These are phyloP conservation scores for Sorex fumeus DNA, from an alignment of 2,113 vertebrate species.

Conservation along the genomic window DNA sequence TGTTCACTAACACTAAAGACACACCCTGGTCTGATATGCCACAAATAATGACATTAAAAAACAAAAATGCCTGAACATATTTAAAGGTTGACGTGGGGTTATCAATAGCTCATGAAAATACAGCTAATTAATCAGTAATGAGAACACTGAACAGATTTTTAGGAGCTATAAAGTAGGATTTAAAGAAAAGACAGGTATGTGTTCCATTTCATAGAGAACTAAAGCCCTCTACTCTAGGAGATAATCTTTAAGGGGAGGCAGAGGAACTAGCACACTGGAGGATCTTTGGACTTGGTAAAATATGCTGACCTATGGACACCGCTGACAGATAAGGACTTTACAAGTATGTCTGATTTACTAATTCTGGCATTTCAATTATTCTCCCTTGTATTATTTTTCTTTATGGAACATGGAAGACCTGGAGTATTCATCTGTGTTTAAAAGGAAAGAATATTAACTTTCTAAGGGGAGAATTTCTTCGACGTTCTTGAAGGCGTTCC, in stretches of 20 bases:
- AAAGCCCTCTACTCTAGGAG: background rate
- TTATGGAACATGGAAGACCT: background rate
- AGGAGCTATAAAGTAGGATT: background rate
- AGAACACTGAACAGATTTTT: background rate
- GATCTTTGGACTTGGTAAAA: background rate
- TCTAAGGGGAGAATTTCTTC: slow-evolving; percentile 55
- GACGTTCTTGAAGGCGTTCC: too few relatives aligned
- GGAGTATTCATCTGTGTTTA: slow-evolving; percentile 10
- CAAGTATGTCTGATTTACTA: too few relatives aligned
- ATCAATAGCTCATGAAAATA: background rate
- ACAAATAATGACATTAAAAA: slow-evolving; percentile 1
- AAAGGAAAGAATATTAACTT: slow-evolving; percentile 80
- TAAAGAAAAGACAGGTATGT: slow-evolving; percentile 4
- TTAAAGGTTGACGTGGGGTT: background rate
- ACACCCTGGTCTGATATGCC: background rate
- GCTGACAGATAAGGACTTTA: background rate
- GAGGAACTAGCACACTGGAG: too few relatives aligned
- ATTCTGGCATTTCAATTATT: background rate
- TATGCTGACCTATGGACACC: background rate
- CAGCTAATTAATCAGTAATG: background rate
- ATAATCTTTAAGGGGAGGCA: too few relatives aligned
- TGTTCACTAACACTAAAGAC: background rate
- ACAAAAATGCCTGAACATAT: background rate
- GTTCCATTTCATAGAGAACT: background rate
- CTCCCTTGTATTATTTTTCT: background rate